phyloP scores from a whole-genome alignment of 2,888 invertebrate genomes.

The Timema cristinae region DNA sequence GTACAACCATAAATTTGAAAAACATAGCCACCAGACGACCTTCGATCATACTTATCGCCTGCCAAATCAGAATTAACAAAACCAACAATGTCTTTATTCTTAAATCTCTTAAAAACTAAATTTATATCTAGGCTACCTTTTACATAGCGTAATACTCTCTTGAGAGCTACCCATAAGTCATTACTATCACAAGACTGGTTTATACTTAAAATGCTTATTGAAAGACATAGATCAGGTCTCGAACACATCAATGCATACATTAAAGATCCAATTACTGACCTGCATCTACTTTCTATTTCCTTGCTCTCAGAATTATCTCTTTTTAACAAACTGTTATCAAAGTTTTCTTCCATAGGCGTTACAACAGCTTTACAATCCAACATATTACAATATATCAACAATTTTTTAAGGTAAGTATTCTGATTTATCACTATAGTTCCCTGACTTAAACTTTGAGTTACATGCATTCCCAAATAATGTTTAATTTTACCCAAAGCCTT shows the following conservation, averaged over 20 bases:
- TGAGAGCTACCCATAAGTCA: not conserved
- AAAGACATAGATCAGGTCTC: not conserved
- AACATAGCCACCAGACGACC: not conserved
- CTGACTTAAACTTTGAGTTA: too few species aligned
- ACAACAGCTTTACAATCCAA: not conserved
- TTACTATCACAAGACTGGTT: not conserved
- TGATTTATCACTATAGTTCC: too few species aligned
- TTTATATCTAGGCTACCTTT: not conserved
- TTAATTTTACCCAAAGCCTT: too few species aligned
- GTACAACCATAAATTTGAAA: not conserved
- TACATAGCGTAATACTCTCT: not conserved
- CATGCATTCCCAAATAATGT: too few species aligned
- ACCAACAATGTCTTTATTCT: not conserved
- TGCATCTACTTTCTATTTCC: not conserved
- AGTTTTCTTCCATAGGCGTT: not conserved
- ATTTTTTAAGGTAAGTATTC: too few species aligned
- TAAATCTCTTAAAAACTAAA: not conserved
- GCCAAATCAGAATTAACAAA: slow-evolving; percentile 5
- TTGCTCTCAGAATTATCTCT: not conserved
- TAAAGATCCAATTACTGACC: not conserved
- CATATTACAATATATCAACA: too few species aligned
- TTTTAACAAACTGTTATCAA: not conserved
- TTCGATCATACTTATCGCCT: not conserved
- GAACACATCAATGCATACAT: not conserved
- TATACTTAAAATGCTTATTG: not conserved